phyloP scores from a whole-genome alignment of 2,888 invertebrate species.

The Chrysina gloriosa region DNA sequence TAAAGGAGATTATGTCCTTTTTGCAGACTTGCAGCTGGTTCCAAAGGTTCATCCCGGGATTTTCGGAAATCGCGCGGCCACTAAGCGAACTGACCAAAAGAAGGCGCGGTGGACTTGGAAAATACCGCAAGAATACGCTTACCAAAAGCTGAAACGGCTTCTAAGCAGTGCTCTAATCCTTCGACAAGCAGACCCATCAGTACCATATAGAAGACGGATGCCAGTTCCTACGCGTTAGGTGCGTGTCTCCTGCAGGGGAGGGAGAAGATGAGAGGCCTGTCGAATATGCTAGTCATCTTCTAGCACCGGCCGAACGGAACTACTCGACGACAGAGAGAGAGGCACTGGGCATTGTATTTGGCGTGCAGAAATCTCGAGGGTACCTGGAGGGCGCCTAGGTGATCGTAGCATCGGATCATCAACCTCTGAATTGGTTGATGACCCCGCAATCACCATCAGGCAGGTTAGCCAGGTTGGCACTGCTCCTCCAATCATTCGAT shows the following conservation, averaged over 20 bases:
- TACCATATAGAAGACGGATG: conserved; percentile 47
- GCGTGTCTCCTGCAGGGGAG: background rate
- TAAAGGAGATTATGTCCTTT: conserved; percentile 39
- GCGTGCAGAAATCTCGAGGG: conserved; percentile 58
- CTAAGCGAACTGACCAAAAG: conserved; percentile 42
- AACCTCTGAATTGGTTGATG: conserved; percentile 63
- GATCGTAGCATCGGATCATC: conserved; percentile 61
- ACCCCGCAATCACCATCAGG: conserved; percentile 59
- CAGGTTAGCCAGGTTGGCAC: conserved; percentile 62
- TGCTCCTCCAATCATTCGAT: too few relatives aligned
- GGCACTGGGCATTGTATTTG: conserved; percentile 51
- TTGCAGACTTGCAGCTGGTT: too few relatives aligned
- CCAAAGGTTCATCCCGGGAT: conserved; percentile 45
- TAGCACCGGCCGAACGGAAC: conserved; percentile 48
- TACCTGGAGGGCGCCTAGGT: conserved; percentile 59
- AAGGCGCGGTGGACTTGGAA: conserved; percentile 42
- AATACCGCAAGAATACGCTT: conserved; percentile 12
- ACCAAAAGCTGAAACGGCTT: conserved; percentile 11
- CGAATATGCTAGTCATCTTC: conserved; percentile 38
- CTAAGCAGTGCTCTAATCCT: conserved; percentile 45
- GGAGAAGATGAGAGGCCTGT: background rate
- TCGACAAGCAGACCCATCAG: conserved; percentile 47
- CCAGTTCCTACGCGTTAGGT: conserved; percentile 35
- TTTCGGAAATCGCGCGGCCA: conserved; percentile 42
- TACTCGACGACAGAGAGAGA: conserved; percentile 58